A percentile compares a stretch with the other conserved stretches of the same genome.
These are phyloP conservation scores for Chiroxiphia lanceolata DNA, from an alignment of 2,797 vertebrate genomes.

Conservation along the genomic window DNA sequence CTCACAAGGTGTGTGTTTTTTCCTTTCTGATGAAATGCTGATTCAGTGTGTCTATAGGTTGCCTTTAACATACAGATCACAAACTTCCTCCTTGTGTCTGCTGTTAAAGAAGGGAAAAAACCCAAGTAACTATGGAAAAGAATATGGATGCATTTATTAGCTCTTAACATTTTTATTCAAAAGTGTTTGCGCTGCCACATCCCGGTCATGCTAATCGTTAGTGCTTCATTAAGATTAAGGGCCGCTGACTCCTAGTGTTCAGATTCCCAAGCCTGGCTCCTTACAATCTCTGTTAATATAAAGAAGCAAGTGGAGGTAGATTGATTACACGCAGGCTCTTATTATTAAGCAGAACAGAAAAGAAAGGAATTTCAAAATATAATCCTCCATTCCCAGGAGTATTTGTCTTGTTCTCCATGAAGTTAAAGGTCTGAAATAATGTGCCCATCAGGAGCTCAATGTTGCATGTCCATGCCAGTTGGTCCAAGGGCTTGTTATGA, in stretches of 20 bases:
- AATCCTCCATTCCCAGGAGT: slow-evolving; percentile 76
- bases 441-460: slow-evolving; percentile 82
- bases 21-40: background rate
- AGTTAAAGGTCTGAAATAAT: slow-evolving; percentile 85
- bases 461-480: slow-evolving; percentile 84
- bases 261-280: background rate
- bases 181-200: background rate
- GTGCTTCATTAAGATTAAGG: slow-evolving; percentile 11
- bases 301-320: slow-evolving; percentile 59
- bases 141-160: background rate
- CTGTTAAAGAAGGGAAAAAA: background rate
- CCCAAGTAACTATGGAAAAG: background rate
- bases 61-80: background rate
- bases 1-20: background rate
- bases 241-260: background rate
- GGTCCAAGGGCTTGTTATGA: slow-evolving; percentile 85
- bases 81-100: background rate
- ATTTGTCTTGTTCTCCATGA: slow-evolving; percentile 79
- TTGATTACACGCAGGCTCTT: slow-evolving; percentile 68
- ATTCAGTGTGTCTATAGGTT: background rate
- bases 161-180: background rate
- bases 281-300: background rate
- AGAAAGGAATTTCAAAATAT: slow-evolving; percentile 79
- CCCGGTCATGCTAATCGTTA: background rate
- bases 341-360: slow-evolving; percentile 74